Percentiles rank a stretch among this genome's conserved stretches.
Conservation (phyloP, 2,113 vertebrate species). For the Beaufortia kweichowensis region DNA sequence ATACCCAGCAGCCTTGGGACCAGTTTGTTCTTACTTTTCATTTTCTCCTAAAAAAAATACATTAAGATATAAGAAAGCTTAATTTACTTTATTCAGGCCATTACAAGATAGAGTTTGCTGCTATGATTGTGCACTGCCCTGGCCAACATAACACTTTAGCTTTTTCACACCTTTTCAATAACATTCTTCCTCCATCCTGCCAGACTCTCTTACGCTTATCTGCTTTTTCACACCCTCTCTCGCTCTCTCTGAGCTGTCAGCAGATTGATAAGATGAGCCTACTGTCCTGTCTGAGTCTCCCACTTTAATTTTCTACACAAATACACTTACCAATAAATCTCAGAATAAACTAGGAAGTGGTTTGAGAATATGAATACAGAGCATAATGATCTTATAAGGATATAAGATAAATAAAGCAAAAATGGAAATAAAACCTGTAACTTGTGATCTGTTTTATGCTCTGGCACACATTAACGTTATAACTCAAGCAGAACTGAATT, state of each 20-base stretch:
- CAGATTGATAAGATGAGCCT: not conserved
- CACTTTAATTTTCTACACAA: not conserved
- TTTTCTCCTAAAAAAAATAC: slow-evolving; percentile 86
- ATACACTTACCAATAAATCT: not conserved
- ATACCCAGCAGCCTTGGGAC: slow-evolving; percentile 92
- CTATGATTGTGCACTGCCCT: not conserved
- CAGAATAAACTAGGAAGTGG: not conserved
- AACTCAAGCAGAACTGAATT: slow-evolving; percentile 7
- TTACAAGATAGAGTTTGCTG: not conserved
- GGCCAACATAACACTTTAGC: not conserved
- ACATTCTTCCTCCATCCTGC: not conserved
- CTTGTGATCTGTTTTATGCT: not conserved
- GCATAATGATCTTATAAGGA: not conserved
- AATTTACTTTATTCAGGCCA: not conserved
- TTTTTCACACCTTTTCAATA: not conserved
- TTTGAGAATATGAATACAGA: not conserved
- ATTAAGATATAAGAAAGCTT: slow-evolving; percentile 39
- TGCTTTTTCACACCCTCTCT: not conserved
- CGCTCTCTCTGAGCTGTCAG: slow-evolving; percentile 5
- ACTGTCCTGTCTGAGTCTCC: not conserved
- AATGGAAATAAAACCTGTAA: not conserved
- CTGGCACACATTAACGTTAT: slow-evolving; percentile 28
- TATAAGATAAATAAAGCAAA: not conserved
- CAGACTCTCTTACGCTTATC: not conserved
- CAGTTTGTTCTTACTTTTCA: slow-evolving; percentile 98